Conservation (phyloP, 2,113 vertebrate species). For the Platanista minor region DNA sequence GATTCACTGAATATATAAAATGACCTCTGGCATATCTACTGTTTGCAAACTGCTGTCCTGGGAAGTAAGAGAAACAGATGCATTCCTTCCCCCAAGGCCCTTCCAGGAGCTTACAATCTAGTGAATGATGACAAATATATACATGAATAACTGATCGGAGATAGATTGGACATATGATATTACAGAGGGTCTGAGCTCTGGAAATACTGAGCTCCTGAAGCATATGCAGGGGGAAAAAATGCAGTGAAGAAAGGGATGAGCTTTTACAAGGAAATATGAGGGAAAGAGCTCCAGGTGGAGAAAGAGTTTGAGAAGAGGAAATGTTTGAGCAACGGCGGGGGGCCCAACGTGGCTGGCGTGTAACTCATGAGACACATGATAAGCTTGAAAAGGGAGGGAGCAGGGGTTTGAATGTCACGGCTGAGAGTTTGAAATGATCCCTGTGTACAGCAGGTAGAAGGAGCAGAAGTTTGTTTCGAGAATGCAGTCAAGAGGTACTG, state of each 20-base stretch:
- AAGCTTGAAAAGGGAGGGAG: not conserved
- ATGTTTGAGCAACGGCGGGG: not conserved
- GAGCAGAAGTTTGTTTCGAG: not conserved
- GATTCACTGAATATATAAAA: not conserved
- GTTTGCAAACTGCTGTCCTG: not conserved
- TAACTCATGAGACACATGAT: not conserved
- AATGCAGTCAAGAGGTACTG: not conserved
- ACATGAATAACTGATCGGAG: not conserved
- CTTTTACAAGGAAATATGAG: not conserved
- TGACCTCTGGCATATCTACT: not conserved
- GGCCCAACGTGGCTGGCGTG: not conserved
- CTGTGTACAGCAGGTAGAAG: not conserved
- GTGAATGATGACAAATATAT: not conserved
- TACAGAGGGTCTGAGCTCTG: not conserved
- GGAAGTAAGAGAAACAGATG: not conserved
- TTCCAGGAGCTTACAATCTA: not conserved
- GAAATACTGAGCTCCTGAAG: not conserved
- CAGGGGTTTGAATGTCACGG: not conserved
- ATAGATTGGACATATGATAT: not conserved
- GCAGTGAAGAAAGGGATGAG: not conserved
- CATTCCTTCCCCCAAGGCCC: not conserved
- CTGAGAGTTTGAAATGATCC: not conserved
- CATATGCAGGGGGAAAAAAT: not conserved
- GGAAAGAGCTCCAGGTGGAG: not conserved
- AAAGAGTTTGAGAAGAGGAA: not conserved